Evolutionary conservation across 2,888 invertebrate species (phyloP), one percentile per base, ranked within the genome.

Genomic region (Tachina lurida): DNA sequence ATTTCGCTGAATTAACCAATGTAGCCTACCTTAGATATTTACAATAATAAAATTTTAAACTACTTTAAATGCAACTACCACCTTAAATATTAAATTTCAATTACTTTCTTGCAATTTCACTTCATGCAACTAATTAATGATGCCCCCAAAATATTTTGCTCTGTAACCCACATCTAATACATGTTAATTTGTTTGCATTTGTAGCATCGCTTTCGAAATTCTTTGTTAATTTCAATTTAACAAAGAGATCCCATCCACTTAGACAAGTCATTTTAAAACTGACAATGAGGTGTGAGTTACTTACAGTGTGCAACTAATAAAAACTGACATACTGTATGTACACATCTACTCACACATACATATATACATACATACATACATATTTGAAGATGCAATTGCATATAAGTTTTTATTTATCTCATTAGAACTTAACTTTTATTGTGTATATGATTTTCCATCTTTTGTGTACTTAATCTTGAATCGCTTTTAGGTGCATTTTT

Each of bases 201-300:
- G 43, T 49, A 47, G 60, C 49, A 39, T n/a, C 43, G 17, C 67
- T 73, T 47, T 39, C n/a, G 13, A 47, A 41, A 43, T 58, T 58
- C 43, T 74, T 45, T 78, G 68, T 68, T 54, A 45, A 54, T 60
- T 60, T 49, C 43, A 54, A 52, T 70, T 54, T 45, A 54, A 15
- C 56, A n/a, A 8, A 77, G 52, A 81, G 43, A 12, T 52, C 31
- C 54, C 31, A 12, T 52, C 31, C 54, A 68, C 65, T 68, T 62
- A 81, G 74, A 74, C 80, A 52, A 52, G 67, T 58, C 58, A 74
- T 74, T n/a, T n/a, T 73, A 67, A 45, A 74, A 68, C 43, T 81
- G 68, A 62, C 74, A 68, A 45, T 74, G 22, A 56, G 58, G 67
- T 81, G 80, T 43, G 67, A 74, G 56, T 73, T 52, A 67, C 41